These are phyloP conservation scores for Drosophila subquinaria DNA, from an alignment of 2,888 invertebrate species.

Conservation along the genomic window DNA sequence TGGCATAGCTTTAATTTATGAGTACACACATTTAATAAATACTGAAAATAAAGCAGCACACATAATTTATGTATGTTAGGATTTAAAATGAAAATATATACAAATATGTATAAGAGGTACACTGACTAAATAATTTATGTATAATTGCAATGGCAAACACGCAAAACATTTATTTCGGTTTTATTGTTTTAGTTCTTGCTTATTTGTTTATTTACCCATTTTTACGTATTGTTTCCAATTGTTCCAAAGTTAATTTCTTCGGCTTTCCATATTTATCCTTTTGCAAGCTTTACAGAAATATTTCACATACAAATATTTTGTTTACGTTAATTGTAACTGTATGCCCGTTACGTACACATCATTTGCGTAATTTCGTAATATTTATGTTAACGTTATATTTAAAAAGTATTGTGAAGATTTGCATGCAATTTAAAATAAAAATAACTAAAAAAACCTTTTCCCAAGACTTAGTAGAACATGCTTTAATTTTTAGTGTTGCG, in stretches of 20 bases:
- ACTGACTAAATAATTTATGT: constrained; percentile 64
- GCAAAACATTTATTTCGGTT: constrained; percentile 60
- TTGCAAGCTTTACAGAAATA: constrained; percentile 92
- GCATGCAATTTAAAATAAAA: constrained; percentile 42
- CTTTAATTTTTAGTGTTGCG: constrained; percentile 43
- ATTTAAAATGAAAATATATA: constrained; percentile 50
- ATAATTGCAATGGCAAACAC: constrained; percentile 64
- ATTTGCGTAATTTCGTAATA: constrained; percentile 29
- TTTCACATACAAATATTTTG: constrained; percentile 74
- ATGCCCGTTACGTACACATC: constrained; percentile 23
- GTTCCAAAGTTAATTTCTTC: constrained; percentile 91
- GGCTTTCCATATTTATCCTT: constrained; percentile 94
- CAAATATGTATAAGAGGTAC: constrained; percentile 48
- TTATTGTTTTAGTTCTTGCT: constrained; percentile 48
- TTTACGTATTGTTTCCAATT: constrained; percentile 91
- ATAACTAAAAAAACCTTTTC: constrained; percentile 28
- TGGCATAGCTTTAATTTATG: constrained; percentile 36
- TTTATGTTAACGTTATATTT: constrained; percentile 13
- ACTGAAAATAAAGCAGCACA: constrained; percentile 28
- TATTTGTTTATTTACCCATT: constrained; percentile 89
- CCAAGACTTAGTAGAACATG: constrained; percentile 44
- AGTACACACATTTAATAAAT: constrained; percentile 33
- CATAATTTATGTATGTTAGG: constrained; percentile 32
- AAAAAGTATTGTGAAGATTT: constrained; percentile 21
- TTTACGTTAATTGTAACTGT: constrained; percentile 59